Evolutionary conservation across 2,113 vertebrate genomes (phyloP), one percentile per base, ranked within the genome.

Genomic region (Xiphophorus maculatus): DNA sequence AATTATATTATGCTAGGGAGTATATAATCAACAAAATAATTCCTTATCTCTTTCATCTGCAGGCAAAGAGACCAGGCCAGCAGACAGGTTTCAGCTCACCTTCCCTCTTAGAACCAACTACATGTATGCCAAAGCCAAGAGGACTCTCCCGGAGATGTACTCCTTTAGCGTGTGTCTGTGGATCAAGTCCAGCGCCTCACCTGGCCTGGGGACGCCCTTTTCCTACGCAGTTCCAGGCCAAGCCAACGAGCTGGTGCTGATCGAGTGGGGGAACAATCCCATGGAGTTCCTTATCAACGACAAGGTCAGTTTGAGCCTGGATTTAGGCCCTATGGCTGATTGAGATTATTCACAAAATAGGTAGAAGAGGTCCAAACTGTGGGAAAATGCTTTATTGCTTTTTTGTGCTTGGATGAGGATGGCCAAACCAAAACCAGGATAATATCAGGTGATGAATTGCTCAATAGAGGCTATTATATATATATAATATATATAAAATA

Each of bases 241-340:
- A 93, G 91, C 97, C 65, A 99, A 99, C 7, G 97, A 99, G 76
- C 94, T 99, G 85, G 97, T 98, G n/a, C 94, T 99, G 78, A 99
- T 99, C 0, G 97, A 99, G 89, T 98, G 97, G 97, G 97, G 97
- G 30, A 98, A 96, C 91, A 98, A 98, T 86, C 97, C 97, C 29
- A 98, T 99, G 97, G 97, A 98, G 91, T 96, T 99, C 71, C 96
- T 99, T 86, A 98, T 99, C 84, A 99, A 99, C 0, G 97, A 99
- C 92, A 99, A 99, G 97, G 97, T 98, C 93, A 69, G 0, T 37
- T 11, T 37, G 35, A 37, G 35, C 15, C 51, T 22, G 25, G 19
- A 25, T 58, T 58, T 17, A 58, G 19, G n/a, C 25, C 10, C 19
- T 58, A 3, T n/a, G 25, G 25, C 22, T 54, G 51, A 22, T n/a